Base-by-base conservation (phyloP, 2,113 vertebrate genomes). In the Columbina picui region DNA sequence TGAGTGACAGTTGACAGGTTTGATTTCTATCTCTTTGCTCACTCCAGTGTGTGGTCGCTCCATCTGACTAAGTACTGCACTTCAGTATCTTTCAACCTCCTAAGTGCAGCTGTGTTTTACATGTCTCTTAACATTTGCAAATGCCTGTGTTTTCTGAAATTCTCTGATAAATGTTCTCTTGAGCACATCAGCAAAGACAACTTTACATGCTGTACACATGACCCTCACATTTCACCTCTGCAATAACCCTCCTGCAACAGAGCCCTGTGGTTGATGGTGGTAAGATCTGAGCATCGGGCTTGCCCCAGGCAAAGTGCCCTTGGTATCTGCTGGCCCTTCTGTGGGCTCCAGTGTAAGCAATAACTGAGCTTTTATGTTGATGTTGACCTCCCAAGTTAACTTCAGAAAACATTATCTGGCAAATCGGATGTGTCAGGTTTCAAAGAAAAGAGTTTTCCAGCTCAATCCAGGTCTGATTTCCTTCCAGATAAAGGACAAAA, bases 391-490 rank as follows among this genome's bases (percentile, higher is more conserved):
- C 49, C 45, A 81, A 32, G 77, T 63, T 39, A 80, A 67, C 55
- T 92, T 94, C 70, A 93, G 74, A 71, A 94, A 94, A 92, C 1
- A 43, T 77, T 90, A 84, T 23, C 70, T 79, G 22, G 43, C 9
- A 76, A 82, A 92, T 77, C 86, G 87, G 32, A 47, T 78, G 52
- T 53, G 82, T 56, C 34, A 69, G 1, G 3, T 90, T 95, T 94
- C 76, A 95, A 91, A 95, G 65, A 55, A 80, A 68, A 65, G 19
- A 50, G 27, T 71, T 92, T 95, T 71, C 56, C 56, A 65, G 12
- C 49, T 95, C 74, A 85, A 0, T 14, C 74, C 45, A 29, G 59
- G 50, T 86, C 59, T 67, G 87, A 90, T 88, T 88, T 93, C 71
- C 63, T 94, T 55, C n/a, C 18, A 32, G 61, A 64, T 76, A 91